Base-by-base conservation (phyloP, 92 coral and sea anemone species). In the Desmophyllum pertusum region DNA sequence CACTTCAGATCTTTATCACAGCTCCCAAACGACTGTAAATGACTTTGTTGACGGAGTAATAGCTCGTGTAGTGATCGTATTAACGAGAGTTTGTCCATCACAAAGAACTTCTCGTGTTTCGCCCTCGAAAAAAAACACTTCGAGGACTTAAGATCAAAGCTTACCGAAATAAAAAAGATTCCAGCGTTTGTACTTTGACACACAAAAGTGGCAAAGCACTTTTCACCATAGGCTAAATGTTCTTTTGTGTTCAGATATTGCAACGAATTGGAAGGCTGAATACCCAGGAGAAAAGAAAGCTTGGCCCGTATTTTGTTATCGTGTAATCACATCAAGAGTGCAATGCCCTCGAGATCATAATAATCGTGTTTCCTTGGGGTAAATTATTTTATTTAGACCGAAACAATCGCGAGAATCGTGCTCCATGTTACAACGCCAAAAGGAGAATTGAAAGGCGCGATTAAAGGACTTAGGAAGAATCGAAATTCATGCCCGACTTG, bases 71-170 rank as follows among this genome's bases (percentile, higher is more conserved):
- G 57, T 41, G 79, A 70, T 82, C 59, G 79, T 25, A 72, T 82
- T 82, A 57, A 71, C 79, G 18, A 57, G 71, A 29, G 71, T 55
- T 55, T 82, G 84, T 35, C 48, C 39, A 31, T 19, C 71, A 42
- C 70, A 82, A 41, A 72, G 70, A 53, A 6, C 40, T 67, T 82
- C 73, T 82, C 71, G 78, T 35, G 69, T 82, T 82, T 73, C 78
- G 52, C 71, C 55, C 79, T 82, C 55, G 31, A 71, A 57, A 57
- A n/a, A n/a, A 72, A 33, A 19, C 71, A 72, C 86, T 73, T 57
- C 19, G 48, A 53, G 6, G 41, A 18, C 86, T 15, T 42, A 29
- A 30, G 79, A 72, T 82, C 86, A 82, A 82, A 82, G 79, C 79
- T 73, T 38, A 53, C 79, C 86, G 86, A 82, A 82, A 82, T 36